Conservation (phyloP, 2,113 vertebrate species). For the Echinops telfairi region DNA sequence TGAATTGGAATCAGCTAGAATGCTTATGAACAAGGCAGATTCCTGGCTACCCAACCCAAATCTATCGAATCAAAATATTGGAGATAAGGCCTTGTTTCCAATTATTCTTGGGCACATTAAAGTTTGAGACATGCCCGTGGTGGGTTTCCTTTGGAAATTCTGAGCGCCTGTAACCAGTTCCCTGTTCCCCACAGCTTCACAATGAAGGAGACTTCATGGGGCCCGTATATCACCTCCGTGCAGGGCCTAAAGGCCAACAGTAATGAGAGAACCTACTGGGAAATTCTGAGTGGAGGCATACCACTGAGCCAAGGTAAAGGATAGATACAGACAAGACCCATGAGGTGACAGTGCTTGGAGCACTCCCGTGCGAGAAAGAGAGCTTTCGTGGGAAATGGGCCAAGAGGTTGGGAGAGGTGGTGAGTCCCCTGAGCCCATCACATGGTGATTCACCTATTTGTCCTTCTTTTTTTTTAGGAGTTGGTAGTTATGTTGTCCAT, state of each 20-base stretch:
- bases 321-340: background rate
- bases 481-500: constrained; percentile 61
- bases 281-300: constrained; percentile 53
- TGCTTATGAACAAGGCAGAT: background rate
- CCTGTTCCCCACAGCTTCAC: constrained; percentile 69
- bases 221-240: constrained; percentile 72
- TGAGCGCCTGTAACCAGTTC: background rate
- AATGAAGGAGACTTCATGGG: background rate
- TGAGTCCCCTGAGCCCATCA: background rate
- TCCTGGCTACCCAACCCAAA: background rate
- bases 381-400: background rate
- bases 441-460: background rate
- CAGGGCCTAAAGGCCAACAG: background rate
- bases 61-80: background rate
- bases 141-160: background rate
- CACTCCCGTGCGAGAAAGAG: accelerated
- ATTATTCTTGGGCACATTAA: background rate
- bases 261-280: constrained; percentile 75
- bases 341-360: background rate
- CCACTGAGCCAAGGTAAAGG: constrained; percentile 68
- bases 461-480: constrained; percentile 35
- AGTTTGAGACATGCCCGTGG: background rate
- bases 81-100: background rate
- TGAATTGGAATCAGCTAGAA: background rate
- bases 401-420: background rate